Percentiles rank a stretch among this genome's conserved stretches.
Conservation (phyloP, 2,797 vertebrate species). For the Aeoliscus strigatus region DNA sequence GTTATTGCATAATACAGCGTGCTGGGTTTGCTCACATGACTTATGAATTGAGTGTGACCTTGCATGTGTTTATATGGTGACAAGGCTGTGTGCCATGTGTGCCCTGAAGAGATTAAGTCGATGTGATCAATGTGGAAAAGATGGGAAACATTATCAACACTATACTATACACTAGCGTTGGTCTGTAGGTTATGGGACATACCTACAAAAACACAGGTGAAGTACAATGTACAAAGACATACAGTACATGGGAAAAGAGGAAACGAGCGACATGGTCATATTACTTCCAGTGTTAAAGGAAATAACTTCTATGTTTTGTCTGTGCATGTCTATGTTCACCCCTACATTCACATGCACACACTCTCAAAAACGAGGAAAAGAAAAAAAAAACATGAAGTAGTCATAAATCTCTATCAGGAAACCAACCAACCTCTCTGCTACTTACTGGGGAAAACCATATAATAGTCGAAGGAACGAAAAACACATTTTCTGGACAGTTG, state of each 20-base stretch:
- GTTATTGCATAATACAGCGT: constrained; percentile 40
- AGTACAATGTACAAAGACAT: constrained; percentile 12
- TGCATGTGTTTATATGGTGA: too few species aligned
- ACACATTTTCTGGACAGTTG: constrained; percentile 77
- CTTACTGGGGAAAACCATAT: constrained; percentile 70
- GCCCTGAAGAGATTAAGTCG: too few species aligned
- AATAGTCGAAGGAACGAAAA: constrained; percentile 70
- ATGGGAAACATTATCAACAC: too few species aligned
- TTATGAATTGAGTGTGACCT: too few species aligned
- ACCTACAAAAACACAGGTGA: too few species aligned
- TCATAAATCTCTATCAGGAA: constrained; percentile 77
- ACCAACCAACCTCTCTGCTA: constrained; percentile 63
- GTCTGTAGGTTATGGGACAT: too few species aligned
- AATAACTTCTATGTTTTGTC: constrained; percentile 41
- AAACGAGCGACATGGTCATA: constrained; percentile 29
- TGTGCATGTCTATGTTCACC: constrained; percentile 27
- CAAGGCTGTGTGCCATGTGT: too few species aligned
- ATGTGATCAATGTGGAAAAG: too few species aligned
- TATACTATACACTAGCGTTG: too few species aligned
- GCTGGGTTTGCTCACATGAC: constrained; percentile 28
- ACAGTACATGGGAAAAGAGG: constrained; percentile 10
- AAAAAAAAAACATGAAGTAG: constrained; percentile 51
- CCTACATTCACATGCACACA: constrained; percentile 25
- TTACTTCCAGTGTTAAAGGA: constrained; percentile 37
- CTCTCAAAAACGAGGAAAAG: too few species aligned